Conservation (phyloP, 2,797 vertebrate species). For the Vultur gryphus region DNA sequence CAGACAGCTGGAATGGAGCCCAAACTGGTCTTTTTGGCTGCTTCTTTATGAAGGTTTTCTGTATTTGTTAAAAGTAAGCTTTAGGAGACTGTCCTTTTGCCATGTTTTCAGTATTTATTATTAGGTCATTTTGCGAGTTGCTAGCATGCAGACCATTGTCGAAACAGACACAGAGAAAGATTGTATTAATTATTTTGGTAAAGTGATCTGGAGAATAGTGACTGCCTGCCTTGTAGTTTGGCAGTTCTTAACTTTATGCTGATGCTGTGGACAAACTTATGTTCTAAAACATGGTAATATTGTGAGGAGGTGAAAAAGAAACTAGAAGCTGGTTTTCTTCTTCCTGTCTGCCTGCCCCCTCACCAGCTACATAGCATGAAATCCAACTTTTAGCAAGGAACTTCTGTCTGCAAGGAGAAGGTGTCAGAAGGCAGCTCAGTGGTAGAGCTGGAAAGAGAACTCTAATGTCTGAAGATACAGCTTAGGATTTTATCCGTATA, state of each 20-base stretch:
- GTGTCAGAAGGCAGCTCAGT: neutral
- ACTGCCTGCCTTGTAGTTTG: neutral
- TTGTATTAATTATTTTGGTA: neutral
- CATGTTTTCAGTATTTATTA: neutral
- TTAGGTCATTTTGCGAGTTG: neutral
- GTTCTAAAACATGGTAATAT: neutral
- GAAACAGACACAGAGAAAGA: neutral
- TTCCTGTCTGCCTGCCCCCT: neutral
- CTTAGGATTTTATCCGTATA: neutral
- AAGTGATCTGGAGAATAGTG: neutral
- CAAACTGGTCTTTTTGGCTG: neutral
- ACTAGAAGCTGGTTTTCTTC: neutral
- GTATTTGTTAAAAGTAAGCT: neutral
- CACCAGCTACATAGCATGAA: neutral
- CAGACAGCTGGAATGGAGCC: slow-evolving; percentile 7
- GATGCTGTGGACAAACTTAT: neutral
- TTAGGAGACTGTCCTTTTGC: neutral
- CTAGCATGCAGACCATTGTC: neutral
- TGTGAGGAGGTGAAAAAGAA: neutral
- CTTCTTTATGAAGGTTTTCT: neutral
- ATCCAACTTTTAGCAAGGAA: neutral
- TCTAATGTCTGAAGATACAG: neutral
- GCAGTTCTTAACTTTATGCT: neutral
- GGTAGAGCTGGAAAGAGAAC: neutral
- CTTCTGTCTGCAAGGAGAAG: neutral